phyloP scores from a whole-genome alignment of 2,888 invertebrate species.

The Zaprionus obscuricornis region DNA sequence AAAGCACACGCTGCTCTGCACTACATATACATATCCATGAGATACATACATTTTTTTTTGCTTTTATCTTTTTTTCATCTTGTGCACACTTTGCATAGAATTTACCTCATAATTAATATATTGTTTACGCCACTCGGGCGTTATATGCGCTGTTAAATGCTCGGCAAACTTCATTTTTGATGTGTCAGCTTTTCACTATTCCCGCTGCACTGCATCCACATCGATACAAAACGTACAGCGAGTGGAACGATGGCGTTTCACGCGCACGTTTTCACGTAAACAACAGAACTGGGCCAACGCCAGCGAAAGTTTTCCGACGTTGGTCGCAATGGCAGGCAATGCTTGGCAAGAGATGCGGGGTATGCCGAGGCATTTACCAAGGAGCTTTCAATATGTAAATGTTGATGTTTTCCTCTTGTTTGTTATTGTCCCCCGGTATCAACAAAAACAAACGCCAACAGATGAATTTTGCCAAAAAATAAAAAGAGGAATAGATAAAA shows the following conservation, averaged over 20 bases:
- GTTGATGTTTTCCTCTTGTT: constrained; percentile 27
- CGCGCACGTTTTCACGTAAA: constrained; percentile 75
- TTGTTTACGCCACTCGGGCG: constrained; percentile 96
- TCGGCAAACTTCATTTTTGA: constrained; percentile 94
- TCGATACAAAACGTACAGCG: constrained; percentile 20
- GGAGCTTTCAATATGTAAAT: constrained; percentile 71
- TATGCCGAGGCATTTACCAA: not conserved
- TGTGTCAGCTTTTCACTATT: constrained; percentile 13
- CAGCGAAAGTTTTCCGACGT: constrained; percentile 61
- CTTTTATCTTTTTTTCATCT: constrained; percentile 39
- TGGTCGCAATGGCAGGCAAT: constrained; percentile 46
- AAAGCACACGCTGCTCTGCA: no score
- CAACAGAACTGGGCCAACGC: constrained; percentile 72
- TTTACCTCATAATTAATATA: constrained; percentile 89
- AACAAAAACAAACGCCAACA: constrained; percentile 7
- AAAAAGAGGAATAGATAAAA: no score
- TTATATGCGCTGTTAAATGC: constrained; percentile 93
- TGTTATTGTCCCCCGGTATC: constrained; percentile 46
- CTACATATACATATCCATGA: constrained; percentile 20
- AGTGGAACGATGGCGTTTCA: constrained; percentile 39
- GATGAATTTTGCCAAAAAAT: not conserved
- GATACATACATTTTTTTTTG: constrained; percentile 70
- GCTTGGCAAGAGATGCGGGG: not conserved
- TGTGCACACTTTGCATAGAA: constrained; percentile 2
- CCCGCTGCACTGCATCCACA: constrained; percentile 66